phyloP scores from a whole-genome alignment of 1,140 invertebrate species.

The Rhyzopertha dominica region DNA sequence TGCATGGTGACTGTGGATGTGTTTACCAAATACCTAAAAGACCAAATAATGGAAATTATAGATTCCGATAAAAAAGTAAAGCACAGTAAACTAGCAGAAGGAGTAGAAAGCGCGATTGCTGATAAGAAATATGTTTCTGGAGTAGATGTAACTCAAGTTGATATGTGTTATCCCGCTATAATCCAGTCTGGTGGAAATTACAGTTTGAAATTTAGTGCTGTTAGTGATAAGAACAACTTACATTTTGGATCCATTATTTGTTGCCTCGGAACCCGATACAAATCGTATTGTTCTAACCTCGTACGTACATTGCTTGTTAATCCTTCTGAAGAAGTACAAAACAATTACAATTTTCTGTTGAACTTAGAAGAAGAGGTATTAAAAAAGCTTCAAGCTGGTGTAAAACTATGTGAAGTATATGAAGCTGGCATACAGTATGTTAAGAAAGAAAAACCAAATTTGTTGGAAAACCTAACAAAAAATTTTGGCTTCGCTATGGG shows the following conservation, averaged over 20 bases:
- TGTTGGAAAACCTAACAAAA: slow-evolving; percentile 91
- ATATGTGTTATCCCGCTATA: slow-evolving; percentile 97
- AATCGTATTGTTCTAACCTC: slow-evolving; percentile 98
- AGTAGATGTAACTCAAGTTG: slow-evolving; percentile 81
- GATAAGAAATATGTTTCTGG: slow-evolving; percentile 94
- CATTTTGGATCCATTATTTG: slow-evolving; percentile 97
- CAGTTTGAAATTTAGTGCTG: slow-evolving; percentile 92
- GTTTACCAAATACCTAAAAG: slow-evolving; percentile 93
- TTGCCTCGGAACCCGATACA: slow-evolving; percentile 90
- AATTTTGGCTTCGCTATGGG: slow-evolving; percentile 81
- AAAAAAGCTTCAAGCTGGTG: slow-evolving; percentile 76
- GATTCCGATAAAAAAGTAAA: slow-evolving; percentile 96
- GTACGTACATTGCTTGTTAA: slow-evolving; percentile 96
- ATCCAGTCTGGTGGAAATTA: slow-evolving; percentile 98
- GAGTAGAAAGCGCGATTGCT: slow-evolving; percentile 82
- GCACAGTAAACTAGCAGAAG: slow-evolving; percentile 91
- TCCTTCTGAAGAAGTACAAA: slow-evolving; percentile 74
- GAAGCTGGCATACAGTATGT: slow-evolving; percentile 76
- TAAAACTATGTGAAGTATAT: slow-evolving; percentile 85
- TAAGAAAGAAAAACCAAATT: slow-evolving; percentile 79
- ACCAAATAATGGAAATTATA: slow-evolving; percentile 98
- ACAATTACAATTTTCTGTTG: slow-evolving; percentile 91
- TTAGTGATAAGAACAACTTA: slow-evolving; percentile 88
- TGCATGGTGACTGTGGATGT: slow-evolving; percentile 89
- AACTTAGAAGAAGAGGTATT: slow-evolving; percentile 90